Conservation (phyloP, 2,888 invertebrate genomes). For the Holacanthella duospinosa region DNA sequence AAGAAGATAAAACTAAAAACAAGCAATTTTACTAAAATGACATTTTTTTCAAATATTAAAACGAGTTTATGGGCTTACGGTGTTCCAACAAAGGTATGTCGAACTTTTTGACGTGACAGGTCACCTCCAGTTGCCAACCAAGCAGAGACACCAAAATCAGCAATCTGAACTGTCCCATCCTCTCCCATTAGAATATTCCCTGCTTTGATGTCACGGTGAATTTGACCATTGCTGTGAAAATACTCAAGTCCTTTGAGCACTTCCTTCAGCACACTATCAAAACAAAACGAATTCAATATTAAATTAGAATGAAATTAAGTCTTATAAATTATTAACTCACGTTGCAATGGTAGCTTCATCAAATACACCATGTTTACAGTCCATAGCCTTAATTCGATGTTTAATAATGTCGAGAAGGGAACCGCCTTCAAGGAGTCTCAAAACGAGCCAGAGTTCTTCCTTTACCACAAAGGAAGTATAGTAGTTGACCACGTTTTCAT, state of each 20-base stretch:
- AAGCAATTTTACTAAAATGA: too few species aligned
- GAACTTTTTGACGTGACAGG: conserved; percentile 78
- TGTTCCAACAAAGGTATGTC: conserved; percentile 54
- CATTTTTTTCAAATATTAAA: background rate
- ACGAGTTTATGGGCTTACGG: conserved; percentile 39
- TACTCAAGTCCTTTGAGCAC: conserved; percentile 95
- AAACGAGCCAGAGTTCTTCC: conserved; percentile 92
- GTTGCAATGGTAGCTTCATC: conserved; percentile 97
- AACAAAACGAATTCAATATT: too few species aligned
- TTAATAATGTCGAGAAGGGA: conserved; percentile 84
- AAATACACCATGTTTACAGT: conserved; percentile 90
- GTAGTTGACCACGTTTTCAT: conserved; percentile 98
- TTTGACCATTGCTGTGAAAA: conserved; percentile 96
- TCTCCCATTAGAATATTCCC: conserved; percentile 94
- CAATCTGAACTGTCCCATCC: conserved; percentile 84
- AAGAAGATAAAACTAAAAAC: too few species aligned
- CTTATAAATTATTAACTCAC: too few species aligned
- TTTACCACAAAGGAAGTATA: conserved; percentile 96
- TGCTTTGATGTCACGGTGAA: conserved; percentile 96
- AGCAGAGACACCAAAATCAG: conserved; percentile 96
- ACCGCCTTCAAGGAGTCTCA: conserved; percentile 85
- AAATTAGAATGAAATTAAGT: too few species aligned
- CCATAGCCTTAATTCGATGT: conserved; percentile 80
- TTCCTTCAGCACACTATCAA: conserved; percentile 63
- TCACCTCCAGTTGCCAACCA: conserved; percentile 93